A percentile compares a stretch with the other conserved stretches of the same genome.
phyloP scores from a whole-genome alignment of 2,113 vertebrate species.

The Coracopsis vasa region DNA sequence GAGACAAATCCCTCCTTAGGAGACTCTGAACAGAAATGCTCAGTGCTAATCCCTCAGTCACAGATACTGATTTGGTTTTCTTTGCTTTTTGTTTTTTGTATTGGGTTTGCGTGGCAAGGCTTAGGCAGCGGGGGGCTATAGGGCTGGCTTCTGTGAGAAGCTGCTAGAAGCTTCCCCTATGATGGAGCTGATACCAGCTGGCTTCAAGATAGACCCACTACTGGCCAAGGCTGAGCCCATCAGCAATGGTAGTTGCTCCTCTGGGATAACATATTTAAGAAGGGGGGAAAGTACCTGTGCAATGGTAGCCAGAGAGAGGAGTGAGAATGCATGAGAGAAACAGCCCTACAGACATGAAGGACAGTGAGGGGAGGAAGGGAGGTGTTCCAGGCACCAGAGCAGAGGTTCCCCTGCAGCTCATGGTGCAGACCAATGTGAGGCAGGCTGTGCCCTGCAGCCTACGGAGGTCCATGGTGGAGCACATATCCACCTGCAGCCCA shows the following conservation, averaged over 20 bases:
- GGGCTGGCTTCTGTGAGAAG: not conserved
- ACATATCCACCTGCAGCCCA: not conserved
- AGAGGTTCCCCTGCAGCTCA: not conserved
- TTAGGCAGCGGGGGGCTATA: not conserved
- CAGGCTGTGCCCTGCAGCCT: not conserved
- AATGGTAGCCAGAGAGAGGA: not conserved
- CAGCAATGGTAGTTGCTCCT: not conserved
- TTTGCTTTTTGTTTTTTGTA: not conserved
- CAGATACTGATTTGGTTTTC: not conserved
- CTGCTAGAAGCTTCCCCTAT: not conserved
- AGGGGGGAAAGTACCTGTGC: not conserved
- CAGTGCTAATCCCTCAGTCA: not conserved
- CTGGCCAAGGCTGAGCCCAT: not conserved
- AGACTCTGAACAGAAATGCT: not conserved
- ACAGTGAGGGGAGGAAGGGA: not conserved
- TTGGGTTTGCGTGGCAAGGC: not conserved
- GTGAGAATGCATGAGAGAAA: not conserved
- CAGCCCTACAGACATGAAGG: not conserved
- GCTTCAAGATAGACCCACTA: not conserved
- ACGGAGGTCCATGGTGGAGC: not conserved
- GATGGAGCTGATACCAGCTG: no score
- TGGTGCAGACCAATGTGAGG: not conserved
- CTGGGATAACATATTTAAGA: not conserved
- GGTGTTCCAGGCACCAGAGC: no score
- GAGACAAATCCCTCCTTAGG: not conserved